Base-by-base conservation (phyloP, 2,113 vertebrate genomes). In the Notiomystis cincta region DNA sequence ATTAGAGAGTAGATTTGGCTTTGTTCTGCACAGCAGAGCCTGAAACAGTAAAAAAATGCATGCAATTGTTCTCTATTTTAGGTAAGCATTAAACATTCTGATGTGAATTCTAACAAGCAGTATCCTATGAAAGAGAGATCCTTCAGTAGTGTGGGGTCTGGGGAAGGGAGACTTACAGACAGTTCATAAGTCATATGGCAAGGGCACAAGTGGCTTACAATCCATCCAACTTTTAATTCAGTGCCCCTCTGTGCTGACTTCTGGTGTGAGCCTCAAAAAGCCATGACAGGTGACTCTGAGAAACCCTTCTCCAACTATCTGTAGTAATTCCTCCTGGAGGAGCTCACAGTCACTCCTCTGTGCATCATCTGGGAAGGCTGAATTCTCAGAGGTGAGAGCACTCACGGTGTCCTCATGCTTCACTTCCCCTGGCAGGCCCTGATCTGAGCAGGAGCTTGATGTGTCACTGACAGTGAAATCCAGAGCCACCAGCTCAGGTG, bases 11-110 rank as follows among this genome's bases (percentile, higher is more conserved):
- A 84, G 78, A 72, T 85, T 87, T 87, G 87, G 31, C 82, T 6
- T 2, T 67, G 57, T 89, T 94, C 73, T 94, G 87, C 91, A 96
- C 73, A 94, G 65, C 73, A 95, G 89, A 94, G 83, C 81, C 91
- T 87, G 69, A 95, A 96, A 91, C 57, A 72, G 65, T 76, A 16
- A 89, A 89, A 83, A 87, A 72, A 57, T 11, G 19, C 15, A 53
- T 87, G 73, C 54, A 93, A 82, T 93, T 79, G 48, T 84, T 93
- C 65, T 92, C n/a, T 65, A 2, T 87, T 82, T 95, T 82, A 75
- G 51, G 35, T 66, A 66, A 35, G 71, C 33, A 44, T 86, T 89
- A 73, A 90, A 54, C 20, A 33, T 83, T 79, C 51, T 40, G 42
- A 62, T 70, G 27, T 38, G 50, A 76, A 56, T 69, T 95, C 57